Evolutionary conservation across 2,113 vertebrate genomes (phyloP).

Genomic region (Poeciliopsis occidentalis): DNA sequence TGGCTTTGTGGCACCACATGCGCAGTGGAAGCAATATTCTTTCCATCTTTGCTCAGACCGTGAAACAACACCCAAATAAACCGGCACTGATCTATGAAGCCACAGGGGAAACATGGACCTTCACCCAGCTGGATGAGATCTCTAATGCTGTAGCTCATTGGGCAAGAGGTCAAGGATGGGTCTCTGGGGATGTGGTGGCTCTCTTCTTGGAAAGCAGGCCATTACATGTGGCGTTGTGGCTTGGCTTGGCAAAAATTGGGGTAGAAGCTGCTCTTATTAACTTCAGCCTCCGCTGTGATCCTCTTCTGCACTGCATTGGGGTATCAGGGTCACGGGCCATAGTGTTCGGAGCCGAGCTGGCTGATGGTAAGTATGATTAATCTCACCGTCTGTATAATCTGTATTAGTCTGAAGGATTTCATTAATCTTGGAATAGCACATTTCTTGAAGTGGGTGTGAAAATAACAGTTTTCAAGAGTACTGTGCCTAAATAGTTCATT

Average conservation of each 20-base stretch:
- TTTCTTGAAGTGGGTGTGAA: neutral
- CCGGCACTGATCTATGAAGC: constrained; percentile 86
- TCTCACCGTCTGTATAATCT: neutral
- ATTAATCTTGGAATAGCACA: too few relatives aligned
- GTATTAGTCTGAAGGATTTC: neutral
- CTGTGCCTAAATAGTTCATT: neutral
- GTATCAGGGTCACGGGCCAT: constrained; percentile 83
- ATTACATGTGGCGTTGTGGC: constrained; percentile 89
- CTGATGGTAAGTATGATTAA: constrained; percentile 77
- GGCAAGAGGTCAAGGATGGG: constrained; percentile 81
- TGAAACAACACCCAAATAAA: constrained; percentile 80
- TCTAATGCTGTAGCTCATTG: constrained; percentile 85
- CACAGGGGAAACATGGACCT: constrained; percentile 85
- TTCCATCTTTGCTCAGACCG: constrained; percentile 83
- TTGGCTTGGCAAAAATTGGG: constrained; percentile 88
- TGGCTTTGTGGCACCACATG: constrained; percentile 80
- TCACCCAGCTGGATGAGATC: constrained; percentile 82
- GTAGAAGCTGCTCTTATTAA: too few relatives aligned
- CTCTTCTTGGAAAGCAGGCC: constrained; percentile 90
- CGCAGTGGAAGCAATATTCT: constrained; percentile 80
- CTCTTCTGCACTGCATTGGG: constrained; percentile 84
- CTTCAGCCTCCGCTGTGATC: too few relatives aligned
- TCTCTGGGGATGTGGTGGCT: constrained; percentile 85
- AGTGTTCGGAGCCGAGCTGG: constrained; percentile 87
- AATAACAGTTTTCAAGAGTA: too few relatives aligned